These are phyloP conservation scores for Plagiodera versicolora DNA, from an alignment of 2,888 invertebrate species.

Conservation along the genomic window DNA sequence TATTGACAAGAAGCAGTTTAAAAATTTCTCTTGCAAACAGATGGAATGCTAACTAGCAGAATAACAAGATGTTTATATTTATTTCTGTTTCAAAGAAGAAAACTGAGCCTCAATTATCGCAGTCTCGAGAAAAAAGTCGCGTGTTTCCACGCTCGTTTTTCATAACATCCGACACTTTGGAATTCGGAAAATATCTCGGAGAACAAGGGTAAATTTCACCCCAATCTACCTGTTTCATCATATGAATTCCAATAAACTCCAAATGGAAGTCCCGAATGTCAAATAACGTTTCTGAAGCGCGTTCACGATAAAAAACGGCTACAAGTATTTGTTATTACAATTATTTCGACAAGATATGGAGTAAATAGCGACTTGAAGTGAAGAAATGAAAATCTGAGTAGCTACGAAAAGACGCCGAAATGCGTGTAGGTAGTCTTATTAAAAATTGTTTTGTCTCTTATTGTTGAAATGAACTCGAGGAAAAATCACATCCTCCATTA, in stretches of 20 bases:
- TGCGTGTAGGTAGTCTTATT: no score
- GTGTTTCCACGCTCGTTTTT: background rate
- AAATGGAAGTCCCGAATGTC: background rate
- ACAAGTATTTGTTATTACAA: background rate
- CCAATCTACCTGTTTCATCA: conserved; percentile 1
- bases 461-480: no score
- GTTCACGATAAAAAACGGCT: background rate
- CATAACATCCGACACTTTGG: background rate
- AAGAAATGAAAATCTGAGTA: no score
- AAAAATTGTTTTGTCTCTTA: no score
- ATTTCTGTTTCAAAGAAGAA: no score
- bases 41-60: no score
- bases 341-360: background rate
- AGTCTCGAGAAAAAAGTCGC: background rate
- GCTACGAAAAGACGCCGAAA: no score
- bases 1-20: no score
- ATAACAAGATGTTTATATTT: no score
- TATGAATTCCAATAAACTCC: conserved; percentile 6
- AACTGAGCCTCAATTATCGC: background rate
- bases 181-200: background rate
- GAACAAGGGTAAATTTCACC: background rate
- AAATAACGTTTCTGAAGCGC: background rate
- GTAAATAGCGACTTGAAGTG: background rate
- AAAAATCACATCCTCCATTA: no score
- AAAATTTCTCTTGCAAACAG: no score